These are phyloP conservation scores for Calcarius lapponicus DNA, from an alignment of 2,797 vertebrate species.

Conservation along the genomic window DNA sequence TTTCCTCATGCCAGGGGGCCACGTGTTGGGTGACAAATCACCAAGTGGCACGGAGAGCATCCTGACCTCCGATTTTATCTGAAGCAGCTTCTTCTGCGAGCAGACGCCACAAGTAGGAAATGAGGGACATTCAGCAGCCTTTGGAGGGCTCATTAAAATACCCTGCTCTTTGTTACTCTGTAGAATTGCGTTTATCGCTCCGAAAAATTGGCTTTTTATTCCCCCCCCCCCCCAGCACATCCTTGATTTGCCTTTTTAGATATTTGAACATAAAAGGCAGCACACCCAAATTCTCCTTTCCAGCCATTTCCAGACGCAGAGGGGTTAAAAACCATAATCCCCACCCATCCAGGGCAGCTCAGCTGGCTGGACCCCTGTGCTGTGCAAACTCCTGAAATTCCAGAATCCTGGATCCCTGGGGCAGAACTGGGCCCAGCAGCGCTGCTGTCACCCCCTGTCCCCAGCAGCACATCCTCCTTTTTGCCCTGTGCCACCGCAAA, in stretches of 20 bases:
- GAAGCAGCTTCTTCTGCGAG: background rate
- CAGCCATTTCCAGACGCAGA: background rate
- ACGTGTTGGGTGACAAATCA: background rate
- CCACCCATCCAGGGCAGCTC: background rate
- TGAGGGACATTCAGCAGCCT: background rate
- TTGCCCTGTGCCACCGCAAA: background rate
- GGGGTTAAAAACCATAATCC: background rate
- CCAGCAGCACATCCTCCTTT: background rate
- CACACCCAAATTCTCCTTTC: background rate
- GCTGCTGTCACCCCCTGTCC: background rate
- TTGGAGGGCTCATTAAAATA: background rate
- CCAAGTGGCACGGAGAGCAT: background rate
- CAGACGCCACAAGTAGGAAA: background rate
- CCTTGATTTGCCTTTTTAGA: background rate
- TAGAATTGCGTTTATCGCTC: background rate
- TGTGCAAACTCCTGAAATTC: background rate
- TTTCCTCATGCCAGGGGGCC: background rate
- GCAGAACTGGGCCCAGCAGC: background rate
- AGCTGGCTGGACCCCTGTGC: background rate
- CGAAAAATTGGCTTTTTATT: background rate
- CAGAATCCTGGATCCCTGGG: background rate
- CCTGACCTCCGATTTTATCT: background rate
- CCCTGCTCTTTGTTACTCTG: background rate
- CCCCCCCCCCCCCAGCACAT: no score
- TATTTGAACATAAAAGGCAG: background rate